A percentile compares a stretch with the other conserved stretches of the same genome.
Conservation (phyloP, 2,113 vertebrate species). For the Salvator merianae region DNA sequence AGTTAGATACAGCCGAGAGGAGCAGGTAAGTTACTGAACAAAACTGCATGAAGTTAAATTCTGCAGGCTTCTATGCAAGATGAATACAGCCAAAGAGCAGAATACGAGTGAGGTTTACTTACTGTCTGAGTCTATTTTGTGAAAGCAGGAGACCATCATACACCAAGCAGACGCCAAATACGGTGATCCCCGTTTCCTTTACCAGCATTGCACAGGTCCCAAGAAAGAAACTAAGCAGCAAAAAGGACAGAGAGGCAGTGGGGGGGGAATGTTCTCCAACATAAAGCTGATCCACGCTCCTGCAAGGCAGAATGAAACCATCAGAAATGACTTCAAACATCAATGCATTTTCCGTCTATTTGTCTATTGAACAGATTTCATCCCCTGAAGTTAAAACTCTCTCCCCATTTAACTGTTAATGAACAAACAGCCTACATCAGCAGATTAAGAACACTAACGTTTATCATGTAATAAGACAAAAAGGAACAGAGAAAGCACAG, state of each 20-base stretch:
- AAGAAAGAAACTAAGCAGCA: conserved; percentile 86
- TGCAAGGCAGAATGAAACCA: conserved; percentile 66
- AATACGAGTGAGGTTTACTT: conserved; percentile 65
- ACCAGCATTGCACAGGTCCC: conserved; percentile 97
- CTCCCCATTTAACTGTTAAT: neutral
- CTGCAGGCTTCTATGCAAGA: neutral
- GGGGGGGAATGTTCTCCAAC: conserved; percentile 77
- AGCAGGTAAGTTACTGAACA: neutral
- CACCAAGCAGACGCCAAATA: conserved; percentile 92
- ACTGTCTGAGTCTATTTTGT: conserved; percentile 78
- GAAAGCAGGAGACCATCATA: conserved; percentile 91
- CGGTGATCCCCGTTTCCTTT: conserved; percentile 95
- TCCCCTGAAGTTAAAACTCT: neutral
- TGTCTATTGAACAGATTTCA: conserved; percentile 21
- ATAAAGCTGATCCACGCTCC: conserved; percentile 82
- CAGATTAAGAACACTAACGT: neutral
- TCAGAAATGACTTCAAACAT: neutral
- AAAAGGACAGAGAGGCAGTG: conserved; percentile 78
- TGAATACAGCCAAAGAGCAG: neutral
- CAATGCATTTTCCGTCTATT: conserved; percentile 16
- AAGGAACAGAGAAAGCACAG: neutral
- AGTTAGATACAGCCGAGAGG: no score
- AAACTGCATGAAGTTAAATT: neutral
- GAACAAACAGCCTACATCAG: neutral
- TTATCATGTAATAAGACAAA: neutral